Base-by-base conservation (phyloP, 2,888 invertebrate species). In the Eumerus sabulonum region DNA sequence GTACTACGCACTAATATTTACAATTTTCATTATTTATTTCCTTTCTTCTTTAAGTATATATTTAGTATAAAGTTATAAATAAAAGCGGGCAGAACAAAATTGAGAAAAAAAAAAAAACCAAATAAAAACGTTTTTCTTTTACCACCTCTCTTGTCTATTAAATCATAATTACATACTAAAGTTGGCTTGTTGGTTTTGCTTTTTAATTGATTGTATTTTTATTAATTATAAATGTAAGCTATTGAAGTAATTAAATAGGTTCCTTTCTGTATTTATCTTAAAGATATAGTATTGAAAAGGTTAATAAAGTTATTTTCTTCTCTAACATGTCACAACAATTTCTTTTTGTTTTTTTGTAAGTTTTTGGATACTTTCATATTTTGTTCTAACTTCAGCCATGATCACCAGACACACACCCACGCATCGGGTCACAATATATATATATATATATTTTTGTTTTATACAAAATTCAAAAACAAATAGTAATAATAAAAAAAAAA, bases 1-100 rank as follows among this genome's bases (percentile, higher is more conserved):
- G 50, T 74, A 74, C 64, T 79, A 79, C 56, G 50, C 53, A 64
- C 79, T 79, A 79, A 51, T 79, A 79, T 79, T 70, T 79, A 79
- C 79, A 79, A 38, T 56, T 59, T 60, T 53, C 51, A 9, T 54
- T 13, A 48, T 44, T 44, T 45, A 54, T 17, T 54, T 11, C 12
- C 42, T 16, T 35, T 16, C 2, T 57, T 64, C 40, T 63, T 51
- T 36, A 62, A 50, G 45, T 67, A 45, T 63, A 27, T 62, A 14
- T 44, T 36, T 71, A 72, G 51, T 67, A 72, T 56, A 56, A 66
- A 66, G 51, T 35, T 67, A 57, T 67, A 72, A 62, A 72, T 72
- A 72, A 72, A 68, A 77, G 48, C 42, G 51, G 77, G 67, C 63
- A 53, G 45, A 66, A 48, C 7, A 48, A 71, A 62, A 56, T 36